Evolutionary conservation across 2,888 invertebrate species (phyloP).

Genomic region (Chloromyia formosa): DNA sequence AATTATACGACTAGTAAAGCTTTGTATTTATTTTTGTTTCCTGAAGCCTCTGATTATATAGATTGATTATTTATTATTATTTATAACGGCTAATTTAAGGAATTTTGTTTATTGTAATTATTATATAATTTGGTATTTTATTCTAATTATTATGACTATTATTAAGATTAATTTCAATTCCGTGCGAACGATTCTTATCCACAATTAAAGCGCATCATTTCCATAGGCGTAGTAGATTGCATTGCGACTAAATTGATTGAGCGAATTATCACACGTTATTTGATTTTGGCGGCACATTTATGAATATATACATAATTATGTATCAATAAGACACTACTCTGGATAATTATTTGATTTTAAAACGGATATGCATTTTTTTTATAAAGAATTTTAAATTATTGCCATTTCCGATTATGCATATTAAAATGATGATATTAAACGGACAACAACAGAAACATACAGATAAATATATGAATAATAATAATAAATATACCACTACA

Average conservation of each 20-base stretch:
- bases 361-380: conserved; percentile 40
- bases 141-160: conserved; percentile 12
- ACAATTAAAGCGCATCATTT: conserved; percentile 44
- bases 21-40: neutral
- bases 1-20: conserved; percentile 37
- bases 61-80: conserved; percentile 9
- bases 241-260: conserved; percentile 32
- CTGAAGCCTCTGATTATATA: conserved; percentile 21
- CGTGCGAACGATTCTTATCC: conserved; percentile 37
- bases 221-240: conserved; percentile 23
- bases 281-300: conserved; percentile 43
- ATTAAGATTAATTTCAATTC: conserved; percentile 11
- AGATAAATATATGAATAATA: neutral
- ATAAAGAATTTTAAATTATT: conserved; percentile 17
- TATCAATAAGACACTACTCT: conserved; percentile 24
- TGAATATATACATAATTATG: neutral
- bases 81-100: conserved; percentile 7
- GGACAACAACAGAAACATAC: conserved; percentile 6
- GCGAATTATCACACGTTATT: conserved; percentile 41
- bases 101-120: conserved; percentile 1
- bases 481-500: conserved; percentile 26
- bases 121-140: no score
- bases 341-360: conserved; percentile 23
- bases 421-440: conserved; percentile 21
- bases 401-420: conserved; percentile 24